Base-by-base conservation (phyloP, 1,140 invertebrate species). In the Achatina immaculata region DNA sequence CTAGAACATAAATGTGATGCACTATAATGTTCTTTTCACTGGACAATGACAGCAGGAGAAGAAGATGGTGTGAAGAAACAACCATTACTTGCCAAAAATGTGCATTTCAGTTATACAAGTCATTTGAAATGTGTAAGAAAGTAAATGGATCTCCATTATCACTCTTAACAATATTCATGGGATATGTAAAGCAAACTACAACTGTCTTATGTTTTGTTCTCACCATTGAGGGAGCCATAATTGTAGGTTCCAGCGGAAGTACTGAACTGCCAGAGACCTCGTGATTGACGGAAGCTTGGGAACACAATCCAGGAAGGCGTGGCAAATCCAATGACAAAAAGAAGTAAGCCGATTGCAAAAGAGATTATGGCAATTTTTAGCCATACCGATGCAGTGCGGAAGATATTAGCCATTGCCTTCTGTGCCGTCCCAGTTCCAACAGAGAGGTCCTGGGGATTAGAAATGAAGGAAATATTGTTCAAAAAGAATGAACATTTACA, bases 261-360 rank as follows among this genome's bases (percentile, higher is more conserved):
- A 16, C 65, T 21, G n/a, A 19, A 28, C 45, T 78, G 38, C 76
- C 76, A 78, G 1, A 78, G 65, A 14, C 76, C 76, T 3, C n/a
- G 2, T 14, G 38, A 24, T 19, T 76, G 36, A 42, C 28, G 45
- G 14, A 14, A 1, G 36, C 43, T 19, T 19, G 40, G 31, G 1
- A 6, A 21, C 3, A 73, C 72, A 76, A 83, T 81, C 87, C 87
- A 88, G 3, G 75, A 71, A 19, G 76, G 58, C 0, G 87, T 88
- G 28, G 85, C 83, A 38, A 88, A 86, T 1, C 84, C 87, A 66
- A 88, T 82, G 2, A 88, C 71, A 36, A 86, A 88, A 4, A 88
- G 65, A 4, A 88, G 16, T 0, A 84, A 40, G 3, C 82, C 86
- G 0, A 84, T 38, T 19, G 55, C 65, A 3, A 86, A n/a, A 66